These are phyloP conservation scores for Tenthredo notha DNA, from an alignment of 2,888 invertebrate species.

Conservation along the genomic window DNA sequence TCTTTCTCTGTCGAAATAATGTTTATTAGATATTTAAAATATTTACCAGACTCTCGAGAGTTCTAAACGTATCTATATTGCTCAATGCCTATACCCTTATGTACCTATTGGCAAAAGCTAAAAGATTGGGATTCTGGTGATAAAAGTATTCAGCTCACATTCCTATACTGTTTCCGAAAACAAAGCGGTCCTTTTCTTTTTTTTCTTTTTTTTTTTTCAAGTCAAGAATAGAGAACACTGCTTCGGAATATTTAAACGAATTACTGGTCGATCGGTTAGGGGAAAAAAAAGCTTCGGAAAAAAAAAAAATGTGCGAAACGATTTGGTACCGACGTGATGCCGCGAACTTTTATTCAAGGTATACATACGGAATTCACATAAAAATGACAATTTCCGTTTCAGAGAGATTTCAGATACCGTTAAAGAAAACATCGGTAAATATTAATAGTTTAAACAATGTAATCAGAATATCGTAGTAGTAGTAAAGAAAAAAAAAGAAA, in stretches of 20 bases:
- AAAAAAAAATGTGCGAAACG: neutral
- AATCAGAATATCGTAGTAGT: slow-evolving; percentile 7
- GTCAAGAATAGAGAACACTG: neutral
- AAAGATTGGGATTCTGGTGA: neutral
- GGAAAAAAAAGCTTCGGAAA: neutral
- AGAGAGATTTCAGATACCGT: neutral
- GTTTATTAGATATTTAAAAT: slow-evolving; percentile 17
- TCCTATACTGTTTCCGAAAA: neutral
- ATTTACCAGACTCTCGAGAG: neutral
- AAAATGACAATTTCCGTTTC: neutral
- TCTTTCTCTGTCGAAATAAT: neutral
- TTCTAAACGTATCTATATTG: neutral
- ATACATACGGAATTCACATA: neutral
- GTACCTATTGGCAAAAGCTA: neutral
- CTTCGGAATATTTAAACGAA: slow-evolving; percentile 32
- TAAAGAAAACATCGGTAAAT: neutral
- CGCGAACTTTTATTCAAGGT: neutral
- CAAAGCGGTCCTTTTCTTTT: neutral
- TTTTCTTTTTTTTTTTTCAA: too few relatives aligned
- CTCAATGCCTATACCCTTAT: neutral
- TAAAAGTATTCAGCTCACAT: slow-evolving; percentile 35
- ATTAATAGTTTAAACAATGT: slow-evolving; percentile 40
- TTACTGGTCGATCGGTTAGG: neutral
- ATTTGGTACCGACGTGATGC: neutral
- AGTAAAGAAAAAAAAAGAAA: neutral